These are phyloP conservation scores for Drosophila yooni DNA, from an alignment of 2,888 invertebrate genomes.

Conservation along the genomic window DNA sequence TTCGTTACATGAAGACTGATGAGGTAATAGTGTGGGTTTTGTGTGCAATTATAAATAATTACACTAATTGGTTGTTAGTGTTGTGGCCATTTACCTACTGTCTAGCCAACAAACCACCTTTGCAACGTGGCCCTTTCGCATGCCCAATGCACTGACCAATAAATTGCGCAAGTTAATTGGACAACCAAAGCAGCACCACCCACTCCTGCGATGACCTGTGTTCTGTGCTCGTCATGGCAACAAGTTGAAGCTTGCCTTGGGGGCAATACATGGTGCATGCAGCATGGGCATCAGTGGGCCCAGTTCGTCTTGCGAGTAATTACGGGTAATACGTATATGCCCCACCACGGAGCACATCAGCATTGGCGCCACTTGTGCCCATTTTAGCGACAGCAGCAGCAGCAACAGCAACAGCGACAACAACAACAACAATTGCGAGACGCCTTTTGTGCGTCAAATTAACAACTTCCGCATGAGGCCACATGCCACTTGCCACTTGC, in stretches of 20 bases:
- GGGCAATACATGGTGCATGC: constrained; percentile 38
- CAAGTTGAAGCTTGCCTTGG: constrained; percentile 35
- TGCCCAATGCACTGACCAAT: constrained; percentile 33
- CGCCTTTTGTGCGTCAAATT: constrained; percentile 77
- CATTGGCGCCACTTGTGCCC: constrained; percentile 68
- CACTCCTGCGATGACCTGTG: constrained; percentile 2
- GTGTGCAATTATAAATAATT: constrained; percentile 60
- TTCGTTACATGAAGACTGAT: constrained; percentile 37
- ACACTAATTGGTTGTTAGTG: constrained; percentile 59
- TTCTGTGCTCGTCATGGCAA: constrained; percentile 35
- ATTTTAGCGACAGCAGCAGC: constrained; percentile 42
- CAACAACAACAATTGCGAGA: constrained; percentile 20
- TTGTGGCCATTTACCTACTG: constrained; percentile 31
- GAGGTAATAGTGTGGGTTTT: constrained; percentile 36
- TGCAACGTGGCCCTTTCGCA: constrained; percentile 3
- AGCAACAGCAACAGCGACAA: neutral
- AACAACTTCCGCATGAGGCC: constrained; percentile 81
- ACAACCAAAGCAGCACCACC: neutral
- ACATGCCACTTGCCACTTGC: constrained; percentile 79
- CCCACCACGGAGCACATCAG: constrained; percentile 28
- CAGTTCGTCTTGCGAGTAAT: constrained; percentile 59
- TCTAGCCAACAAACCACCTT: neutral
- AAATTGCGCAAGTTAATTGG: constrained; percentile 50
- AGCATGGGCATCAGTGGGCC: constrained; percentile 40
- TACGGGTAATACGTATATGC: constrained; percentile 63